Percentiles rank a stretch among this genome's conserved stretches.
phyloP scores from a whole-genome alignment of 2,888 invertebrate species.

The Yponomeuta plumbellus region DNA sequence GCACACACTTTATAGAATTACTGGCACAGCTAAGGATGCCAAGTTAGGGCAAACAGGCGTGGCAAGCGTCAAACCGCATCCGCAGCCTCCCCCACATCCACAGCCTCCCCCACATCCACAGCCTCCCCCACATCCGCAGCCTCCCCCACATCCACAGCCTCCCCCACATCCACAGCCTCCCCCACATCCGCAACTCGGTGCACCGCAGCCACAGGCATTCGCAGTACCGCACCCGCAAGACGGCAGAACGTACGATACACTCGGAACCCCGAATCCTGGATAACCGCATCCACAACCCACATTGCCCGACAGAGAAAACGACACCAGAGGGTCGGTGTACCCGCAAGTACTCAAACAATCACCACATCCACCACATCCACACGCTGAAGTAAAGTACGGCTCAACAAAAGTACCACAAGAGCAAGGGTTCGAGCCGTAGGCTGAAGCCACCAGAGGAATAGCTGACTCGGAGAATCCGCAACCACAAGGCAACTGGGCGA shows the following conservation, averaged over 20 bases:
- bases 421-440: neutral
- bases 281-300: conserved; percentile 1
- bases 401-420: neutral
- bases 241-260: neutral
- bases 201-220: neutral
- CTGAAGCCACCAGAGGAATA: neutral
- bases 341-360: neutral
- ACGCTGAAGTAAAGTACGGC: neutral
- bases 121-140: neutral
- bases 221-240: neutral
- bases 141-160: too few relatives aligned
- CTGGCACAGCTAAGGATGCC: neutral
- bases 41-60: neutral
- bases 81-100: neutral
- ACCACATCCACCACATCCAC: neutral
- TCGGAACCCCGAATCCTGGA: neutral
- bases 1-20: neutral
- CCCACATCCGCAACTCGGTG: neutral
- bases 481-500: neutral
- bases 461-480: conserved; percentile 4
- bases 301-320: neutral
- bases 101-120: neutral
- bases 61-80: neutral
- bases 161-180: neutral
- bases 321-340: neutral